Evolutionary conservation across 2,888 invertebrate species (phyloP).

Genomic region (Oxyteleia sp.): DNA sequence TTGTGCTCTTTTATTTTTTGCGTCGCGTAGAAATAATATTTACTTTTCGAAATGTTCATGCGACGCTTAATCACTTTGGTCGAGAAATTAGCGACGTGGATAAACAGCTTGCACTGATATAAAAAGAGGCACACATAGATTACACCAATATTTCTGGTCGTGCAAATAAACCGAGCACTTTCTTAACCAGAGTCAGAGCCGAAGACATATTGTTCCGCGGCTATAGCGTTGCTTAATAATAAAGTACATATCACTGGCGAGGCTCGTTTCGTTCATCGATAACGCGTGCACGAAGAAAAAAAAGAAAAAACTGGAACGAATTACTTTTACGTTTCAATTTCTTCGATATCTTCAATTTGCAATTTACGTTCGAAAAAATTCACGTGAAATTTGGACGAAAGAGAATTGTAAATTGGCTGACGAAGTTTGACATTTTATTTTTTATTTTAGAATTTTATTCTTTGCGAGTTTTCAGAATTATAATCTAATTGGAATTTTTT

Average conservation of each 20-base stretch:
- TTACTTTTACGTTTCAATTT: constrained; percentile 19
- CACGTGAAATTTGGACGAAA: too few species aligned
- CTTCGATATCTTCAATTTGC: not conserved
- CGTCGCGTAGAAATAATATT: constrained; percentile 10
- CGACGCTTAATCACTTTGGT: constrained; percentile 11
- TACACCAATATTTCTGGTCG: constrained; percentile 32
- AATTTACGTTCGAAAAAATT: not conserved
- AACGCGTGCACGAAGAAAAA: not conserved
- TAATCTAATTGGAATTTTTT: too few species aligned
- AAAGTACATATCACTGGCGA: constrained; percentile 39
- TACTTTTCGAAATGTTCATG: constrained; percentile 11
- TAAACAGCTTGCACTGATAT: constrained; percentile 30
- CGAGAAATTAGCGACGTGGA: constrained; percentile 37
- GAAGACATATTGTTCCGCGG: constrained; percentile 50
- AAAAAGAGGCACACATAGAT: constrained; percentile 34
- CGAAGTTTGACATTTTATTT: too few species aligned
- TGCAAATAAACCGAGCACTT: constrained; percentile 26
- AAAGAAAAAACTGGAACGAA: constrained; percentile 32
- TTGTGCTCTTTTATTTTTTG: not conserved
- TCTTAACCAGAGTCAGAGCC: constrained; percentile 19
- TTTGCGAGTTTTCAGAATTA: too few species aligned
- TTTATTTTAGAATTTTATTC: too few species aligned
- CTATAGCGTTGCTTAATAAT: constrained; percentile 58
- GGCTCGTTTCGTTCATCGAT: constrained; percentile 41
- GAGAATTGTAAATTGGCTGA: too few species aligned